These are phyloP conservation scores for Strix aluco DNA, from an alignment of 2,113 vertebrate species.

Conservation along the genomic window DNA sequence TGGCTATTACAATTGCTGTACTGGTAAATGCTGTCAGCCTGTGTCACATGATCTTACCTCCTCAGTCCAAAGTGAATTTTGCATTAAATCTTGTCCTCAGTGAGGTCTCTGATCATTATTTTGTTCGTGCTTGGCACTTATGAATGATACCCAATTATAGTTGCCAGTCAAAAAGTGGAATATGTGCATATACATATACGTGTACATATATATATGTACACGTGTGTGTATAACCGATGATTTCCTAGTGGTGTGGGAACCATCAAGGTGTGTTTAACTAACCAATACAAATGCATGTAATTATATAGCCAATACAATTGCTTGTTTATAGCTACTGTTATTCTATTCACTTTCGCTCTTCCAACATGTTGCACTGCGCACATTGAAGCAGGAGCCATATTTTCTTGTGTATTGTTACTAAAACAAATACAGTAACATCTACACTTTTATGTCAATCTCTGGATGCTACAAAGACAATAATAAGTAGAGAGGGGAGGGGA, in stretches of 20 bases:
- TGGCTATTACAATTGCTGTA: neutral
- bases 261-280: neutral
- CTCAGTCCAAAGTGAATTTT: neutral
- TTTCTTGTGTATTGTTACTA: neutral
- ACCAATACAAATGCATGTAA: neutral
- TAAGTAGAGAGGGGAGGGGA: neutral
- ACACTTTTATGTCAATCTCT: neutral
- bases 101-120: neutral
- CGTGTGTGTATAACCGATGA: too few species aligned
- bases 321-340: neutral
- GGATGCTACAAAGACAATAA: neutral
- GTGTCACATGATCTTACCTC: neutral
- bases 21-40: neutral
- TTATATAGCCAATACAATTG: neutral
- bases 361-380: neutral
- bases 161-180: neutral
- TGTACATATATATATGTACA: rapidly evolving
- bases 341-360: neutral
- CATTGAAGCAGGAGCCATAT: neutral
- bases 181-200: neutral
- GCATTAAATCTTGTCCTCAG: neutral
- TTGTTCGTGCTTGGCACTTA: neutral
- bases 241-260: neutral
- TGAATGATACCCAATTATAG: neutral
- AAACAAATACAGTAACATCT: neutral